phyloP scores from a whole-genome alignment of 2,888 invertebrate species.

The Campoletis raptor region DNA sequence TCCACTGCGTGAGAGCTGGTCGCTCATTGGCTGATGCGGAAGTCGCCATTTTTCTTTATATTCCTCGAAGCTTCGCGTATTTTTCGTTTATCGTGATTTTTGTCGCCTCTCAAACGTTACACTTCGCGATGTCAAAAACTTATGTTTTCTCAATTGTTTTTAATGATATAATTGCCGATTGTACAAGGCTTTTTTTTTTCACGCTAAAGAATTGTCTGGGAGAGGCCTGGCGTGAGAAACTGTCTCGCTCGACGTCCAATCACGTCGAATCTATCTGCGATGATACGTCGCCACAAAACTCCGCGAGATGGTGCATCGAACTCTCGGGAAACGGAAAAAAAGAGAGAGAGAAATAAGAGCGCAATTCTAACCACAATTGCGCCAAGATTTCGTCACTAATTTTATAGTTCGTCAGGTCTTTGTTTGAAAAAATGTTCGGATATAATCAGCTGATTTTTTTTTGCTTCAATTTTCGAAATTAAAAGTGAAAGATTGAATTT shows the following conservation, averaged over 20 bases:
- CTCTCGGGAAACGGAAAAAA: slow-evolving; percentile 69
- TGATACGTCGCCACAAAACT: slow-evolving; percentile 72
- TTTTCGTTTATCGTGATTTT: background rate
- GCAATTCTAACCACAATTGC: slow-evolving; percentile 79
- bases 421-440: background rate
- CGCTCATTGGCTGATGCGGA: slow-evolving; percentile 89
- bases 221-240: slow-evolving; percentile 58
- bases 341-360: slow-evolving; percentile 72
- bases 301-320: slow-evolving; percentile 81
- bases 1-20: slow-evolving; percentile 87
- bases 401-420: background rate
- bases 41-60: slow-evolving; percentile 88
- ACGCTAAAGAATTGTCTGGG: slow-evolving; percentile 28
- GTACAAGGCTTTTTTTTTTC: slow-evolving; percentile 4
- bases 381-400: slow-evolving; percentile 52
- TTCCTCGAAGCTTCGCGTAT: slow-evolving; percentile 13
- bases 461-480: background rate
- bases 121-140: slow-evolving; percentile 13
- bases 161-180: background rate
- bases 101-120: background rate
- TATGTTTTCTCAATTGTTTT: background rate
- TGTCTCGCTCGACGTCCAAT: slow-evolving; percentile 78
- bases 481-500: background rate
- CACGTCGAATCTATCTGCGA: slow-evolving; percentile 74
- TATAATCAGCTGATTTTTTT: background rate